Percentiles rank a stretch among this genome's conserved stretches.
Conservation (phyloP, 2,797 vertebrate genomes). For the Galago senegalensis region DNA sequence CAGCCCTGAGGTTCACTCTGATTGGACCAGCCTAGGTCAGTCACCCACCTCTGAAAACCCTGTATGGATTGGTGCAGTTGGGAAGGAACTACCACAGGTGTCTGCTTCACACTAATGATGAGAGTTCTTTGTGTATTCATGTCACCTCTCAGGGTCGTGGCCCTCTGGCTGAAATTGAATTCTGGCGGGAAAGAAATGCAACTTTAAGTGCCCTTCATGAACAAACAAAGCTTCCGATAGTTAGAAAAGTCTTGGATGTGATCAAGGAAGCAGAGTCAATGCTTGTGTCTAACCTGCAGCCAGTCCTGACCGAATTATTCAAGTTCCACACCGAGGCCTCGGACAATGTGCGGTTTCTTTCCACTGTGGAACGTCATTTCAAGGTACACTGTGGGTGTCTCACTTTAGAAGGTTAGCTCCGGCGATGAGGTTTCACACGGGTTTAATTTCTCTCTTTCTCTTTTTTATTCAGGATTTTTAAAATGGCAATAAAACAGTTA, state of each 20-base stretch:
- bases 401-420: accelerated
- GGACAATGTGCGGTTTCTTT: conserved; percentile 93
- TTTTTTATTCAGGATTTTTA: neutral
- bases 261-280: conserved; percentile 89
- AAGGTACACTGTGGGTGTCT: conserved; percentile 88
- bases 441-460: neutral
- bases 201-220: conserved; percentile 92
- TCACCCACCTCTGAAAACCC: accelerated
- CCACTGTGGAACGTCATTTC: conserved; percentile 93
- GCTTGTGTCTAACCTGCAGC: conserved; percentile 89
- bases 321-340: conserved; percentile 92
- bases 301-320: conserved; percentile 90
- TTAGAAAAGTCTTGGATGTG: conserved; percentile 92
- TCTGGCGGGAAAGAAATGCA: conserved; percentile 94
- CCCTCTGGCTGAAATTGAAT: conserved; percentile 94
- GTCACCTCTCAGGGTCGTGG: conserved; percentile 88
- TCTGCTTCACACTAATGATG: accelerated
- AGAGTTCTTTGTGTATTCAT: accelerated
- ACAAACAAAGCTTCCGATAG: conserved; percentile 92
- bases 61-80: accelerated
- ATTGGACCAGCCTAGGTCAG: neutral
- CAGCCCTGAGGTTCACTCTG: neutral
- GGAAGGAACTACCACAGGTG: accelerated
- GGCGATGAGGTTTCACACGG: accelerated
- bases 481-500: neutral